Conservation (phyloP, 1,140 invertebrate species). For the Lordiphosa collinella region DNA sequence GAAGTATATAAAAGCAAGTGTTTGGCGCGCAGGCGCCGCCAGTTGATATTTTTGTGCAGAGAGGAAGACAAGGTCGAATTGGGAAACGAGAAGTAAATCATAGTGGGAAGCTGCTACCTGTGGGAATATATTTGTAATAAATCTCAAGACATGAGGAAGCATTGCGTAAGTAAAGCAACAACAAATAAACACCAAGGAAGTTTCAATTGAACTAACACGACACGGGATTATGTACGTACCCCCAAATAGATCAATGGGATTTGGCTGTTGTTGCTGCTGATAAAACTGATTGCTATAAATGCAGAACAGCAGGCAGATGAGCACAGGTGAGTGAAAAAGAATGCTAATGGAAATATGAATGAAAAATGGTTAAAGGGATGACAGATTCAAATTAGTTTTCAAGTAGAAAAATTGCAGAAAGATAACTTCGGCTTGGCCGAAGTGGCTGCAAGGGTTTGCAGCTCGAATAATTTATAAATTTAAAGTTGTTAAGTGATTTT, state of each 20-base stretch:
- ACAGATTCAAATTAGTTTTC: no score
- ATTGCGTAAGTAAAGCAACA: slow-evolving; percentile 60
- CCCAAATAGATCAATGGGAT: slow-evolving; percentile 42
- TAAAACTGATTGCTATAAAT: slow-evolving; percentile 13
- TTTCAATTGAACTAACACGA: slow-evolving; percentile 13
- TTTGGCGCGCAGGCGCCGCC: slow-evolving; percentile 65
- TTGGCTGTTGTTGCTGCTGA: slow-evolving; percentile 42
- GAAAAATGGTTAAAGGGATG: no score
- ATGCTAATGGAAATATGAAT: no score
- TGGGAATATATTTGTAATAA: slow-evolving; percentile 20
- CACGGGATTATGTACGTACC: slow-evolving; percentile 6
- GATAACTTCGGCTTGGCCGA: no score
- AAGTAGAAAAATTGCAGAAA: no score
- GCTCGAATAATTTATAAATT: no score
- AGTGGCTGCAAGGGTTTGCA: no score
- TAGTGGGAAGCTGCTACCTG: neutral
- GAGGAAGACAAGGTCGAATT: slow-evolving; percentile 8
- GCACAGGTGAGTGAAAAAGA: slow-evolving; percentile 42
- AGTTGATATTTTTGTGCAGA: slow-evolving; percentile 38
- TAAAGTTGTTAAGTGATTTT: no score
- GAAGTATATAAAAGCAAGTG: slow-evolving; percentile 69
- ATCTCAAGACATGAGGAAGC: slow-evolving; percentile 52
- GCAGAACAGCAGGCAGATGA: slow-evolving; percentile 51
- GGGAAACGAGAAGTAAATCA: slow-evolving; percentile 17
- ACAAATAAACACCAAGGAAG: slow-evolving; percentile 28